Percentiles rank a stretch among this genome's conserved stretches.
Evolutionary conservation across 2,888 invertebrate species (phyloP).

Genomic region (Lottia gigantea): DNA sequence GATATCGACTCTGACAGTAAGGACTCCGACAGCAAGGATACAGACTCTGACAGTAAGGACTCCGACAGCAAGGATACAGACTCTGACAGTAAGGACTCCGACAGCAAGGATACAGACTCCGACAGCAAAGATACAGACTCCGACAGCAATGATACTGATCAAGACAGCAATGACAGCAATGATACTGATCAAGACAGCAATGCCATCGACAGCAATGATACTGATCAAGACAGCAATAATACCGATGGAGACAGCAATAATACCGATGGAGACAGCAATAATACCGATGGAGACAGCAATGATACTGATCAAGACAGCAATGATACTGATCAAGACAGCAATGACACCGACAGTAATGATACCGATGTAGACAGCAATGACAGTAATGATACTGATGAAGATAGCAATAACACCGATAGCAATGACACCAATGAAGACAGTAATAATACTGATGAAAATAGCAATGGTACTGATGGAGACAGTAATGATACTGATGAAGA

Average conservation of each 20-base stretch:
- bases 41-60: background rate
- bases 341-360: slow-evolving; percentile 3
- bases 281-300: background rate
- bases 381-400: background rate
- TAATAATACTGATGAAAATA: no score
- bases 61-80: background rate
- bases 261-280: background rate
- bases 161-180: background rate
- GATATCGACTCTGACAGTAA: no score
- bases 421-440: no score
- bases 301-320: background rate
- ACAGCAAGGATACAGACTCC: background rate
- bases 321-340: background rate
- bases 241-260: background rate
- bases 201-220: background rate
- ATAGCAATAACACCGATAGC: background rate
- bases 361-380: background rate
- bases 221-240: background rate
- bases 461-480: no score
- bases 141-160: background rate
- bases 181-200: background rate
- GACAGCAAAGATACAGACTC: background rate
- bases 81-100: background rate
- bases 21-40: background rate
- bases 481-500: no score